These are phyloP conservation scores for Drosophila pruinosa DNA, from an alignment of 1,140 invertebrate species.

Conservation along the genomic window DNA sequence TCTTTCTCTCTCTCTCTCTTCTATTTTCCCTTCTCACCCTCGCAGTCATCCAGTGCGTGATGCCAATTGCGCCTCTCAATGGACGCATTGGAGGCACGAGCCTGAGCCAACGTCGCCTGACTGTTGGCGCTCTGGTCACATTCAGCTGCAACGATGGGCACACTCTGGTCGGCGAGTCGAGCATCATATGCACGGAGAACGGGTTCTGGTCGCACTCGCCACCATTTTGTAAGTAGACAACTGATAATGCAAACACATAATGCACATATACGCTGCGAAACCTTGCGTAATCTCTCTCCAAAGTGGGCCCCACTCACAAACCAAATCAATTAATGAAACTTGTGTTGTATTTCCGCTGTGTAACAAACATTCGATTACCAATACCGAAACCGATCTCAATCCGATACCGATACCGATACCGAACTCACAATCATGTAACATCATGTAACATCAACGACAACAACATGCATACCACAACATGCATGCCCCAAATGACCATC, in stretches of 20 bases:
- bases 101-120: constrained; percentile 84
- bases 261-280: constrained; percentile 59
- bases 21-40: constrained; percentile 34
- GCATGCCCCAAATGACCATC: constrained; percentile 37
- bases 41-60: constrained; percentile 91
- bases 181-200: constrained; percentile 92
- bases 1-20: constrained; percentile 38
- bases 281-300: constrained; percentile 48
- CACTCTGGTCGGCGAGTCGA: constrained; percentile 89
- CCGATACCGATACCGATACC: constrained; percentile 39
- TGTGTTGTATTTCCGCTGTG: constrained; percentile 74
- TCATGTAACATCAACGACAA: constrained; percentile 18
- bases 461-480: constrained; percentile 27
- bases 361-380: constrained; percentile 33
- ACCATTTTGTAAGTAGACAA: constrained; percentile 88
- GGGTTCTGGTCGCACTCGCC: constrained; percentile 93
- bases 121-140: constrained; percentile 90
- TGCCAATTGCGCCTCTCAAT: constrained; percentile 88
- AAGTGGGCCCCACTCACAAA: constrained; percentile 60
- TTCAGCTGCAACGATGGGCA: constrained; percentile 89
- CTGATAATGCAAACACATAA: constrained; percentile 52
- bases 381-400: constrained; percentile 22
- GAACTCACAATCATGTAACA: constrained; percentile 41
- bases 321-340: constrained; percentile 72
- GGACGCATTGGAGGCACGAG: constrained; percentile 86